phyloP scores from a whole-genome alignment of 2,888 invertebrate genomes.

The Synanthedon formicaeformis region DNA sequence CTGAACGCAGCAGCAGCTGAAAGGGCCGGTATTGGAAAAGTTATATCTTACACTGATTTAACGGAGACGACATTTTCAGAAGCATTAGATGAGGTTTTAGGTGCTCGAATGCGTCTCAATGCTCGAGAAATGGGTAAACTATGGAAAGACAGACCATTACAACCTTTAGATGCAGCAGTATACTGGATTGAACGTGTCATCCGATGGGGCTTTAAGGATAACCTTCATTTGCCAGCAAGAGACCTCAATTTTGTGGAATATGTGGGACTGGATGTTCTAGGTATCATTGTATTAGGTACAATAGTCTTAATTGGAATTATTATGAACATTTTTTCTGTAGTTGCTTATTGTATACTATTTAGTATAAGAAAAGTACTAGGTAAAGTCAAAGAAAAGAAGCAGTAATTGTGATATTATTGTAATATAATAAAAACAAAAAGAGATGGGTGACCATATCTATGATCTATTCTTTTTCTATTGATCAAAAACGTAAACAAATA shows the following conservation, averaged over 20 bases:
- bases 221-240: constrained; percentile 34
- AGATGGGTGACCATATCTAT: too few species aligned
- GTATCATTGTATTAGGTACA: constrained; percentile 23
- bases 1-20: constrained; percentile 66
- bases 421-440: too few species aligned
- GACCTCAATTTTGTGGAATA: constrained; percentile 40
- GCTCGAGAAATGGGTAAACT: constrained; percentile 57
- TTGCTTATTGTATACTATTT: too few species aligned
- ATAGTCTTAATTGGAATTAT: constrained; percentile 19
- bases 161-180: constrained; percentile 67
- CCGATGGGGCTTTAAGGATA: constrained; percentile 46
- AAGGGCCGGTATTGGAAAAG: constrained; percentile 61
- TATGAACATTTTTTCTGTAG: too few species aligned
- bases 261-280: constrained; percentile 41
- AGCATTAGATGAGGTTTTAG: constrained; percentile 60
- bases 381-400: too few species aligned
- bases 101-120: constrained; percentile 56
- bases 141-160: constrained; percentile 62
- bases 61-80: constrained; percentile 62
- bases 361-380: too few species aligned
- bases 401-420: too few species aligned
- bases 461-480: too few species aligned
- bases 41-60: constrained; percentile 58
- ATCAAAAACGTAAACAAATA: too few species aligned
- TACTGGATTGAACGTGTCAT: constrained; percentile 72